These are phyloP conservation scores for Steinernema carpocapsae DNA, from an alignment of 2,888 invertebrate genomes.

Conservation along the genomic window DNA sequence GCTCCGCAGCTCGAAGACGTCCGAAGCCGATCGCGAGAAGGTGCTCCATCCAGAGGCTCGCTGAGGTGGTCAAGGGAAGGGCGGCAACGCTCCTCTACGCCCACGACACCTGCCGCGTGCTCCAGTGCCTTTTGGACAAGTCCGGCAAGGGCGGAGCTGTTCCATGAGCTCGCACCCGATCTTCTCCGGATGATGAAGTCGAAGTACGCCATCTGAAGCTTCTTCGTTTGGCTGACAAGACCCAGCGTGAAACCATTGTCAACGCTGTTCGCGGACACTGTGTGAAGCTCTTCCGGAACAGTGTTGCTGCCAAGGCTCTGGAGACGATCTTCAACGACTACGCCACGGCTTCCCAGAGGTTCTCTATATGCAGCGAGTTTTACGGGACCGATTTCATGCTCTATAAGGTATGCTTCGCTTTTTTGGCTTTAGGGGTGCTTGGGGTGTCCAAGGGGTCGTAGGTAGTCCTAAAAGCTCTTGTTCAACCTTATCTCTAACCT, in stretches of 20 bases:
- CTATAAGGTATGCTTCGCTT: too few species aligned
- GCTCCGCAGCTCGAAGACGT: slow-evolving; percentile 58
- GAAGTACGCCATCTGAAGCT: slow-evolving; percentile 73
- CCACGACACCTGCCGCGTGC: slow-evolving; percentile 84
- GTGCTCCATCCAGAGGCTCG: slow-evolving; percentile 46
- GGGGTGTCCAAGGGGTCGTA: too few species aligned
- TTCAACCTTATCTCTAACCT: too few species aligned
- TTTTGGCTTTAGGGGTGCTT: too few species aligned
- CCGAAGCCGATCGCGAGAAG: slow-evolving; percentile 53
- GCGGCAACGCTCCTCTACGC: slow-evolving; percentile 69
- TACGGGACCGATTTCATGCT: slow-evolving; percentile 81
- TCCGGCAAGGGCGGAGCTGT: slow-evolving; percentile 75
- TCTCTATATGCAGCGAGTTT: slow-evolving; percentile 84
- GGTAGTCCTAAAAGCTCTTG: too few species aligned
- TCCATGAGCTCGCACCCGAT: slow-evolving; percentile 78
- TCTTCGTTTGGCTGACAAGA: not conserved
- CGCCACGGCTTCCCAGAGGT: slow-evolving; percentile 80
- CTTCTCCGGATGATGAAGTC: slow-evolving; percentile 71
- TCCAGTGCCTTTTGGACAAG: slow-evolving; percentile 78
- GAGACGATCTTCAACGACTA: slow-evolving; percentile 84
- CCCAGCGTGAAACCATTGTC: slow-evolving; percentile 72
- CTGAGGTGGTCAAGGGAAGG: slow-evolving; percentile 70
- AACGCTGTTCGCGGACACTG: slow-evolving; percentile 80
- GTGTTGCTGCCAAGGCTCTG: slow-evolving; percentile 79
- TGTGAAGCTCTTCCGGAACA: slow-evolving; percentile 77